A percentile compares a stretch with the other conserved stretches of the same genome.
Evolutionary conservation across 2,888 invertebrate species (phyloP).

Genomic region (Ophion ventricosus): DNA sequence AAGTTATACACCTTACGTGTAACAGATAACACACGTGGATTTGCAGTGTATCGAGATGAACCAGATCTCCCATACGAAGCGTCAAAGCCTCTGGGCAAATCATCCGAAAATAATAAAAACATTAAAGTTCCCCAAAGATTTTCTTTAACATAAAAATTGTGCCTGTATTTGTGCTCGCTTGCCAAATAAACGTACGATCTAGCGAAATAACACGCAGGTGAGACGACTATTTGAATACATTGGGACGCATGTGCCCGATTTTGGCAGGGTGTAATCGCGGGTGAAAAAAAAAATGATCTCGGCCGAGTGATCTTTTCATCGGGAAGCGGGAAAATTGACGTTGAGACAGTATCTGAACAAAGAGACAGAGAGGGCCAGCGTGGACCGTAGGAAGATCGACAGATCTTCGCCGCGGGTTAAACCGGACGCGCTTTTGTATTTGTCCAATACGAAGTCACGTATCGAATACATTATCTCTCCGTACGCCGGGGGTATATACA

Average conservation of each 20-base stretch:
- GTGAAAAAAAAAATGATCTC: conserved; percentile 7
- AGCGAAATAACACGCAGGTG: background rate
- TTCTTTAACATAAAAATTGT: no score
- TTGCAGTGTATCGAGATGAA: no score
- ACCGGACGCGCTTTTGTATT: conserved; percentile 68
- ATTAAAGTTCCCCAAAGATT: no score
- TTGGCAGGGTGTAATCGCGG: background rate
- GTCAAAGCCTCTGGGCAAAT: no score
- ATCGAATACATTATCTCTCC: conserved; percentile 81
- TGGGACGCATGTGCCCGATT: background rate
- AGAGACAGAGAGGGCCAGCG: conserved; percentile 31
- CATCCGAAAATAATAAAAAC: no score
- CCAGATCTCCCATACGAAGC: no score
- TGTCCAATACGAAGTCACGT: conserved; percentile 80
- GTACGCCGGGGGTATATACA: conserved; percentile 40
- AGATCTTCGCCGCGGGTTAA: conserved; percentile 64
- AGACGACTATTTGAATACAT: background rate
- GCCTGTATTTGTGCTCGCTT: no score
- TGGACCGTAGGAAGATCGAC: conserved; percentile 58
- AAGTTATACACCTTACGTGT: no score
- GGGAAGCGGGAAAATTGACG: conserved; percentile 49
- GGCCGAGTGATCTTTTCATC: conserved; percentile 46
- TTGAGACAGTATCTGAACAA: conserved; percentile 34
- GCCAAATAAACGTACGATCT: no score
- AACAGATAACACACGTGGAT: no score